These are phyloP conservation scores for Octonoba sinensis DNA, from an alignment of 2,888 invertebrate genomes.

Conservation along the genomic window DNA sequence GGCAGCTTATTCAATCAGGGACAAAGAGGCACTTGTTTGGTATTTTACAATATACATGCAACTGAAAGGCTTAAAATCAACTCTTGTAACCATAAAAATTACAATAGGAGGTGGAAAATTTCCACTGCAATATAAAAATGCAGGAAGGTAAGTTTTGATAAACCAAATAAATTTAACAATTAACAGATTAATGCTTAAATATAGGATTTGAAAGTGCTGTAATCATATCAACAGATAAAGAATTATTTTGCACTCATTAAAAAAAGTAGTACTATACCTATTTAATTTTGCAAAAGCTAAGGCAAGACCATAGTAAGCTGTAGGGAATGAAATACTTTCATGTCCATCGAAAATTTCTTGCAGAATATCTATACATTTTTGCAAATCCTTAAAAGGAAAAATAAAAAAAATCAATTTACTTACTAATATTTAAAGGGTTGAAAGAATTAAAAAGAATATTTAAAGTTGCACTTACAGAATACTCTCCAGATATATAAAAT, in stretches of 20 bases:
- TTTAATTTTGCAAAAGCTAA: slow-evolving; percentile 46
- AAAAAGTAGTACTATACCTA: slow-evolving; percentile 27
- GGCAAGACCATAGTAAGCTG: slow-evolving; percentile 58
- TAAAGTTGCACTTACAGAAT: slow-evolving; percentile 30
- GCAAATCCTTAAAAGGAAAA: slow-evolving; percentile 46
- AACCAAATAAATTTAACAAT: too few relatives aligned
- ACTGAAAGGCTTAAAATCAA: too few relatives aligned
- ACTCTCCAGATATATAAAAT: slow-evolving; percentile 36
- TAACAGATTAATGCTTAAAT: too few relatives aligned
- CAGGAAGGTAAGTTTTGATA: too few relatives aligned
- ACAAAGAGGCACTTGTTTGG: too few relatives aligned
- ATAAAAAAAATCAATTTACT: neutral
- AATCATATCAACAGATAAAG: too few relatives aligned
- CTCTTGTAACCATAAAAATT: too few relatives aligned
- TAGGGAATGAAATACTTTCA: slow-evolving; percentile 39
- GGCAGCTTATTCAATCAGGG: too few relatives aligned
- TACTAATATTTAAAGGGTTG: neutral
- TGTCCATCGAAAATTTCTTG: slow-evolving; percentile 50
- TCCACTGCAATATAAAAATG: too few relatives aligned
- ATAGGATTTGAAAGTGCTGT: too few relatives aligned
- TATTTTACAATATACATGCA: too few relatives aligned
- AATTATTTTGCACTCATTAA: neutral
- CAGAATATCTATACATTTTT: slow-evolving; percentile 36
- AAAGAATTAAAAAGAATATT: slow-evolving; percentile 1
- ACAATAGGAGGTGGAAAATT: too few relatives aligned